Evolutionary conservation across 2,113 vertebrate genomes (phyloP), one percentile per base, ranked within the genome.

Genomic region (Chlorodrepanis virens): DNA sequence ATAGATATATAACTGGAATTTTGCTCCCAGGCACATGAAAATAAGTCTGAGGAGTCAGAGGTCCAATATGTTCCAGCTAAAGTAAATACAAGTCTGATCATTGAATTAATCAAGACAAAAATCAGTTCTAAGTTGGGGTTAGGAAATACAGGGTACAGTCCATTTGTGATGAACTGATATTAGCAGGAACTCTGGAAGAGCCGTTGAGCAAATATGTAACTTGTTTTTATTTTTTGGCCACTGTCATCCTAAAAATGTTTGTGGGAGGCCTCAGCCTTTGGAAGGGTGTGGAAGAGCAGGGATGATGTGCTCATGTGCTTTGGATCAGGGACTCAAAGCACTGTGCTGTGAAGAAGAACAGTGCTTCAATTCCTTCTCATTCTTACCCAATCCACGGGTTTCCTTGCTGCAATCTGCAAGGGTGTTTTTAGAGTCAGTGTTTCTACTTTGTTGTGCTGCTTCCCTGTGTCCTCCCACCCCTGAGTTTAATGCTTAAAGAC

Each of bases 11-110:
- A 77, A 82, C 76, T 54, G 64, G 33, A 88, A 70, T 88, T 93
- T 86, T 87, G 79, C 90, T 90, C 52, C 68, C 20, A 88, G 92
- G 87, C 78, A 83, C 42, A 10, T 88, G 82, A 92, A 95, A 91
- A 94, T 93, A 67, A 88, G 64, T 70, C 52, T 90, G 83, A 92
- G 92, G 37, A 87, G 83, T 86, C 82, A 88, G 59, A 88, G 78
- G 67, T 94, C 75, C 54, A 77, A 1, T 69, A 13, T 74, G 35
- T 82, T 91, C 70, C 71, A 93, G 29, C 24, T 77, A 29, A 83
- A 83, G 44, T 0, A 1, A 91, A 70, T 49, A 11, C 8, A 65
- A 74, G 29, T 37, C 71, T 67, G 25, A 27, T 89, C 59, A 77
- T 61, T 83, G 82, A 85, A 74, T 77, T 83, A 88, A 52, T 33